Conservation (phyloP, 2,113 vertebrate species). For the Isurus oxyrinchus region DNA sequence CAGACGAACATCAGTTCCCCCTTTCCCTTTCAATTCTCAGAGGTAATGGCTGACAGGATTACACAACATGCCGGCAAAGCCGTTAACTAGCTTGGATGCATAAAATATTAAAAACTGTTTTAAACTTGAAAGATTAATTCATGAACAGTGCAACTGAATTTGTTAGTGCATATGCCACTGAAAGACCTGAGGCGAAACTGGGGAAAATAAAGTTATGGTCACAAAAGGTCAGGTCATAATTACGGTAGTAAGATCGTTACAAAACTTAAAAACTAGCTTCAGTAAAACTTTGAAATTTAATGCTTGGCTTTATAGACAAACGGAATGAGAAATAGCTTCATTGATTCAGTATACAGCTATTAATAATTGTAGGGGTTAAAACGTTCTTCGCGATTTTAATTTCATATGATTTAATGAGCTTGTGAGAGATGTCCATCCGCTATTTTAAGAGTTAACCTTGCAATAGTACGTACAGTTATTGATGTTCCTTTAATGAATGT, state of each 20-base stretch:
- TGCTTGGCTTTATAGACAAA: neutral
- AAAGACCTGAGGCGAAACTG: neutral
- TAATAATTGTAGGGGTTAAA: neutral
- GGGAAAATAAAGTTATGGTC: neutral
- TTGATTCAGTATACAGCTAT: neutral
- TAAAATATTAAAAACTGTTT: neutral
- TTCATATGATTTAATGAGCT: neutral
- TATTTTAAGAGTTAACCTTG: neutral
- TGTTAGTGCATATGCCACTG: neutral
- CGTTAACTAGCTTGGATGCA: neutral
- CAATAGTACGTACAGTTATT: neutral
- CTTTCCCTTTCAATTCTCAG: neutral
- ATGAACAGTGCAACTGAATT: neutral
- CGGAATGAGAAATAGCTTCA: slow-evolving; percentile 11
- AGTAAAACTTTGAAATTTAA: neutral
- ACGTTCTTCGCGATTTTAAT: neutral
- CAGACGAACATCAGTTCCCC: neutral
- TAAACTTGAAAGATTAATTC: neutral
- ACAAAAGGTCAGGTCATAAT: neutral
- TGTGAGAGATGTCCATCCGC: neutral
- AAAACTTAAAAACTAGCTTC: neutral
- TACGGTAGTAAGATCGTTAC: neutral
- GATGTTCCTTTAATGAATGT: neutral
- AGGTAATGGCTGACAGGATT: neutral
- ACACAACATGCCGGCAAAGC: neutral